A percentile compares a stretch with the other conserved stretches of the same genome.
Evolutionary conservation across 1,140 invertebrate genomes (phyloP).

Genomic region (Drosophila melanica): DNA sequence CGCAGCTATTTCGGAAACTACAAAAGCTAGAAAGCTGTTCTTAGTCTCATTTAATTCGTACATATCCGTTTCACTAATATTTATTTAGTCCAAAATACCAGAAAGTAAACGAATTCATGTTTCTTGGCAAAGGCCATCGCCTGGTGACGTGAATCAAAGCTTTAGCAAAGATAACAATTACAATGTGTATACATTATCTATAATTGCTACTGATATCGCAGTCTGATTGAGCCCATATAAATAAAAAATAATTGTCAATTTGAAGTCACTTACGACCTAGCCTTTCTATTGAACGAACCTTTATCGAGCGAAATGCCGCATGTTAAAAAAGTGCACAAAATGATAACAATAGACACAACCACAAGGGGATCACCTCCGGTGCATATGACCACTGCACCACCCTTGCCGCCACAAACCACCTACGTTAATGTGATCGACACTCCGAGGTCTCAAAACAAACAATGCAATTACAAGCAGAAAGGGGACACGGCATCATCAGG

Average conservation of each 20-base stretch:
- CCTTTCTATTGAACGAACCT: conserved; percentile 16
- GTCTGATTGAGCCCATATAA: conserved; percentile 11
- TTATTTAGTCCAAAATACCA: too few relatives aligned
- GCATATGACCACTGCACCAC: background rate
- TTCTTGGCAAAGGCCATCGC: too few relatives aligned
- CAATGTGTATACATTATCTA: conserved; percentile 33
- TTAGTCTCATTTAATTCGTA: too few relatives aligned
- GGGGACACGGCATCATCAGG: conserved; percentile 2
- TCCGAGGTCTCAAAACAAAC: background rate
- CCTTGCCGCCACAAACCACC: conserved; percentile 9
- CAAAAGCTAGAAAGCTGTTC: too few relatives aligned
- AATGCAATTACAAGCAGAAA: conserved; percentile 2
- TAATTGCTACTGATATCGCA: conserved; percentile 34
- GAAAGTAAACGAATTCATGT: too few relatives aligned
- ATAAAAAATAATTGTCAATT: background rate
- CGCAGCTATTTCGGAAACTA: too few relatives aligned
- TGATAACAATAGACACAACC: conserved; percentile 8
- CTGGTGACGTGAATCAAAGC: background rate
- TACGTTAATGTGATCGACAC: conserved; percentile 11
- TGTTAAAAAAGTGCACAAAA: background rate
- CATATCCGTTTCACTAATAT: too few relatives aligned
- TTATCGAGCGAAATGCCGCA: background rate
- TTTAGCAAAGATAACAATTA: conserved; percentile 26
- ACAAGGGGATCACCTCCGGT: background rate
- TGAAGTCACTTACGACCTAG: conserved; percentile 24